These are phyloP conservation scores for Mionectes olivaceus DNA, from an alignment of 2,797 vertebrate species.

Conservation along the genomic window DNA sequence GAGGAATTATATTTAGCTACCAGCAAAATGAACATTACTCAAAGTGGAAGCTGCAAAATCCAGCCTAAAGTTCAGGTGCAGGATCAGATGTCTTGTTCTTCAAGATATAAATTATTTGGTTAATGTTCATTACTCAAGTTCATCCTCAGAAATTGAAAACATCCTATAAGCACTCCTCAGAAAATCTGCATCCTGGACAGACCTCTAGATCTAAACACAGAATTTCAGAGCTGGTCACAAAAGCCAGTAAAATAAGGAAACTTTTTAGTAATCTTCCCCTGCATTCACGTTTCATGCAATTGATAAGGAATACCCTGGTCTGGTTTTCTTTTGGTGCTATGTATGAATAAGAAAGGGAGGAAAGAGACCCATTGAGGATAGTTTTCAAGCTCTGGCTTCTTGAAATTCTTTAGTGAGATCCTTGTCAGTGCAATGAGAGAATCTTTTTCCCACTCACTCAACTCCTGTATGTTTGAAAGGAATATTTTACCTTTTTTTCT, in stretches of 20 bases:
- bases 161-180: not conserved
- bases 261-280: not conserved
- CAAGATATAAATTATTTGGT: not conserved
- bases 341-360: not conserved
- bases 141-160: not conserved
- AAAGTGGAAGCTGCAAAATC: not conserved
- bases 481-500: not conserved
- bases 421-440: not conserved
- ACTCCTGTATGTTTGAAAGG: not conserved
- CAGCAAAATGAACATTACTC: not conserved
- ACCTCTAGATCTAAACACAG: not conserved
- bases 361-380: not conserved
- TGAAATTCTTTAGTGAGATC: not conserved
- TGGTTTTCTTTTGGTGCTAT: not conserved
- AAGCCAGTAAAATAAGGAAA: not conserved
- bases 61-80: not conserved
- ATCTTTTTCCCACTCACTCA: not conserved
- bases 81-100: not conserved
- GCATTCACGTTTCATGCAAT: accelerated
- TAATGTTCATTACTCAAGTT: not conserved
- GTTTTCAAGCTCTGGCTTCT: not conserved
- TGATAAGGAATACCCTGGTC: not conserved
- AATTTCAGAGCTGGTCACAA: accelerated
- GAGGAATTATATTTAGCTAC: not conserved
- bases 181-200: not conserved